Conservation (phyloP, 2,888 invertebrate genomes). For the Ommatoiulus sabulosus region DNA sequence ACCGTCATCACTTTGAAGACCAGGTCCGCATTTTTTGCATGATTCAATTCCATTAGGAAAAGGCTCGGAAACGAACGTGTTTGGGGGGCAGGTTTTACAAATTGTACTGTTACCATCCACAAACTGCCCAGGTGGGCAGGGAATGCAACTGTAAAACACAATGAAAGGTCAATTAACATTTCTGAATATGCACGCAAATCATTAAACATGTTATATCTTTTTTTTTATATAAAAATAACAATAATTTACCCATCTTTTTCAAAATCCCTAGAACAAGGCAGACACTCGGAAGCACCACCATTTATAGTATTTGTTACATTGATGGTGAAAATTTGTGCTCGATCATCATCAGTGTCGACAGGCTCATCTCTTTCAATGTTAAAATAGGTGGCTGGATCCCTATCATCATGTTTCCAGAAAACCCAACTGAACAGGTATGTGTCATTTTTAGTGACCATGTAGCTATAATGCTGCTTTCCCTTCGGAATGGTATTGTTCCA, state of each 20-base stretch:
- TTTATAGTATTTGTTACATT: slow-evolving; percentile 72
- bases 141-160: slow-evolving; percentile 68
- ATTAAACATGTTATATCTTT: background rate
- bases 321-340: slow-evolving; percentile 71
- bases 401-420: slow-evolving; percentile 66
- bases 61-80: slow-evolving; percentile 66
- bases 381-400: slow-evolving; percentile 53
- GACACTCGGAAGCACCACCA: slow-evolving; percentile 72
- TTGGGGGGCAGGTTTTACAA: slow-evolving; percentile 70
- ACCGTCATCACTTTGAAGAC: slow-evolving; percentile 68
- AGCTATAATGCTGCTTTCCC: slow-evolving; percentile 65
- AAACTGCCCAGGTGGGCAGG: slow-evolving; percentile 71
- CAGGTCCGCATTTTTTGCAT: slow-evolving; percentile 70
- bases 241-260: slow-evolving; percentile 65
- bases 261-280: slow-evolving; percentile 69
- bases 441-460: slow-evolving; percentile 67
- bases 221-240: background rate
- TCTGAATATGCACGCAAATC: background rate
- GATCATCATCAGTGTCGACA: slow-evolving; percentile 65
- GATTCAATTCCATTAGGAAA: slow-evolving; percentile 67
- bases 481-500: slow-evolving; percentile 65
- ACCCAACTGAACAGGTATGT: slow-evolving; percentile 70
- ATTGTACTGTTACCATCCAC: slow-evolving; percentile 66
- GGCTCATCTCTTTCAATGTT: slow-evolving; percentile 64
- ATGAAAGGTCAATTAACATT: background rate